Conservation (phyloP, 2,888 invertebrate species). For the Brachypalpus laphriformis region DNA sequence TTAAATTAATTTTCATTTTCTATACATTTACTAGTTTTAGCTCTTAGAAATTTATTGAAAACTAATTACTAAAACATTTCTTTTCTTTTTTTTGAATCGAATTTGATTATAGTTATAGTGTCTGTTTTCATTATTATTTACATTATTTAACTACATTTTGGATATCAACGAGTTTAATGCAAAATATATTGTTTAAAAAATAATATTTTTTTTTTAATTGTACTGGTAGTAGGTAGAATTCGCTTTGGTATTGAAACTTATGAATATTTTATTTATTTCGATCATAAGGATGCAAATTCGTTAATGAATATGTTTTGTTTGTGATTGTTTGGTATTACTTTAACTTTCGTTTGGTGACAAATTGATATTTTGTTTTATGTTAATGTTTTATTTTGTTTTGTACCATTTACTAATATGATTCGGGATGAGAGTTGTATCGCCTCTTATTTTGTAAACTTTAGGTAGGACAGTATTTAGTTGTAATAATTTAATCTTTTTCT, state of each 20-base stretch:
- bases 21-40: slow-evolving; percentile 65
- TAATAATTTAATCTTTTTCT: not conserved
- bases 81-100: slow-evolving; percentile 38
- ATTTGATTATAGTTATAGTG: slow-evolving; percentile 28
- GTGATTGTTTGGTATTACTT: not conserved
- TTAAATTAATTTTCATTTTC: slow-evolving; percentile 42
- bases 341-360: not conserved
- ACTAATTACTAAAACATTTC: slow-evolving; percentile 44
- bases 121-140: slow-evolving; percentile 58
- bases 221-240: slow-evolving; percentile 58
- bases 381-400: slow-evolving; percentile 30
- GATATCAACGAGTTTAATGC: slow-evolving; percentile 48
- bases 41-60: slow-evolving; percentile 69
- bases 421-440: slow-evolving; percentile 32
- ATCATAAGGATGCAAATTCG: slow-evolving; percentile 19
- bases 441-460: slow-evolving; percentile 51
- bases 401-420: slow-evolving; percentile 47
- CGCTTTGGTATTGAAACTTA: slow-evolving; percentile 63
- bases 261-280: slow-evolving; percentile 1
- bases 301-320: slow-evolving; percentile 25
- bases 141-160: slow-evolving; percentile 32
- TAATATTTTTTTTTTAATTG: slow-evolving; percentile 34
- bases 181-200: slow-evolving; percentile 25
- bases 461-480: slow-evolving; percentile 48
- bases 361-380: slow-evolving; percentile 17